A percentile compares a stretch with the other conserved stretches of the same genome.
Evolutionary conservation across 2,888 invertebrate genomes (phyloP).

Genomic region (Lordiphosa fenestrarum): DNA sequence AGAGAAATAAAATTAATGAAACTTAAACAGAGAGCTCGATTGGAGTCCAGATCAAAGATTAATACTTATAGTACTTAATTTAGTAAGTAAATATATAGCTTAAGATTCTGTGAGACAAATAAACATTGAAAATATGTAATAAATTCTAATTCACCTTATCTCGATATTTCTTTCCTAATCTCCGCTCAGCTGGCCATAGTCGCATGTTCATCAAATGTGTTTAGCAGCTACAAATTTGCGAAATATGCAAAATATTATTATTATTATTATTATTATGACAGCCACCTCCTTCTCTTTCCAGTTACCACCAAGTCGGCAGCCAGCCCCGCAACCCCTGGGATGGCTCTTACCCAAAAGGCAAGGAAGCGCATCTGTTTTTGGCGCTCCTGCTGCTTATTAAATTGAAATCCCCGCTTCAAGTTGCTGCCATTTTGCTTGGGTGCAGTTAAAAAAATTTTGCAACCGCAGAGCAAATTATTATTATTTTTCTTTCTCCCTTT

Average conservation of each 20-base stretch:
- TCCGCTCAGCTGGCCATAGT: not conserved
- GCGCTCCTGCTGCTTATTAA: slow-evolving; percentile 73
- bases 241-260: slow-evolving; percentile 23
- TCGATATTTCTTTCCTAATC: not conserved
- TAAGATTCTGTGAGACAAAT: too few species aligned
- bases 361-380: slow-evolving; percentile 61
- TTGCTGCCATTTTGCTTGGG: slow-evolving; percentile 30
- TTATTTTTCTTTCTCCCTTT: slow-evolving; percentile 30
- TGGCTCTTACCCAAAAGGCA: not conserved
- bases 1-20: too few species aligned
- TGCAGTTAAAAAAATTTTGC: slow-evolving; percentile 49
- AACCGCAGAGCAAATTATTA: slow-evolving; percentile 46
- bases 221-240: not conserved
- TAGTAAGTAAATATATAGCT: too few species aligned
- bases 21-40: too few species aligned
- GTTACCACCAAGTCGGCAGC: not conserved
- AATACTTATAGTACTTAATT: too few species aligned
- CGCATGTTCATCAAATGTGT: slow-evolving; percentile 18
- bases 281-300: not conserved
- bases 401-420: slow-evolving; percentile 70
- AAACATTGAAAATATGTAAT: too few species aligned
- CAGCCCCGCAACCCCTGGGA: not conserved
- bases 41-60: too few species aligned
- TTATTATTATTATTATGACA: slow-evolving; percentile 29
- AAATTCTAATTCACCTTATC: too few species aligned